Evolutionary conservation across 2,113 vertebrate genomes (phyloP).

Genomic region (Sorex araneus): DNA sequence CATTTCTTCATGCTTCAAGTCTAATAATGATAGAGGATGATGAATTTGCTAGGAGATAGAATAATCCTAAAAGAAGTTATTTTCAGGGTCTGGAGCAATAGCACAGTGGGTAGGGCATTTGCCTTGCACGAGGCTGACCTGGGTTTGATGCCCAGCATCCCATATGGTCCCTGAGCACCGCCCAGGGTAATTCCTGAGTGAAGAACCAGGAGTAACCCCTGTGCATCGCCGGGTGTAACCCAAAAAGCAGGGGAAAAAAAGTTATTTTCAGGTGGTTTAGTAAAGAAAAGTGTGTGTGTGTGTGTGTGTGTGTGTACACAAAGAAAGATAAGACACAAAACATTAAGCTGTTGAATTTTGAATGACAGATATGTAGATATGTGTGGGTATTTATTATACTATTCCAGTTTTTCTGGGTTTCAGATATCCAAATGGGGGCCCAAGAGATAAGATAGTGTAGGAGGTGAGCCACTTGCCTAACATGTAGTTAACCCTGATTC

Average conservation of each 20-base stretch:
- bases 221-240: too few species aligned
- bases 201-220: too few species aligned
- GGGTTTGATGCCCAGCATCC: too few species aligned
- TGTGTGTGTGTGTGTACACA: neutral
- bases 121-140: too few species aligned
- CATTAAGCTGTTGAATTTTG: constrained; percentile 23
- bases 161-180: too few species aligned
- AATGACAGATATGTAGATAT: neutral
- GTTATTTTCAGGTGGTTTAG: constrained; percentile 48
- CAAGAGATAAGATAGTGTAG: too few species aligned
- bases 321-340: constrained; percentile 27
- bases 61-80: neutral
- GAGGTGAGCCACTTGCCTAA: too few species aligned
- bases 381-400: constrained; percentile 3
- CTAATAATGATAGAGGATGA: constrained; percentile 27
- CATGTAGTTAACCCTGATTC: too few species aligned
- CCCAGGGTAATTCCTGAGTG: too few species aligned
- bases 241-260: too few species aligned
- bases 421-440: constrained; percentile 52
- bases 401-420: constrained; percentile 12
- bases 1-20: constrained; percentile 52
- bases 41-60: neutral
- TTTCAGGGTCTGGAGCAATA: too few species aligned
- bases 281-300: neutral
- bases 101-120: too few species aligned